Evolutionary conservation across 1,140 invertebrate genomes (phyloP).

Genomic region (Diorhabda carinulata): DNA sequence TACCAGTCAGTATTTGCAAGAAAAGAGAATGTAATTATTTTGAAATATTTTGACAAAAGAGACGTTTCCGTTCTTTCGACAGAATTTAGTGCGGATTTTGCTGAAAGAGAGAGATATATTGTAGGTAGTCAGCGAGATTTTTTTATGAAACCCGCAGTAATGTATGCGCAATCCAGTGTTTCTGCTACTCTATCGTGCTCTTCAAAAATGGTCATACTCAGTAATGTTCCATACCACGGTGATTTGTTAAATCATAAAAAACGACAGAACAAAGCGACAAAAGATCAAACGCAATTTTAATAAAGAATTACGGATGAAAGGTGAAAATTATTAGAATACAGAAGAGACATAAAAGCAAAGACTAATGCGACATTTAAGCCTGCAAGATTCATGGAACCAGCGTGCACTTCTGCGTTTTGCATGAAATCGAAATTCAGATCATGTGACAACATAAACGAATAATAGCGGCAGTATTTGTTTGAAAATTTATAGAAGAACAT

Average conservation of each 20-base stretch:
- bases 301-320: conserved; percentile 14
- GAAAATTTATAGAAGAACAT: conserved; percentile 13
- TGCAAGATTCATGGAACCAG: conserved; percentile 4
- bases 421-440: conserved; percentile 14
- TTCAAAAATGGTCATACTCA: background rate
- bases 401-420: conserved; percentile 14
- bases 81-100: too few species aligned
- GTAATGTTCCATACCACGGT: conserved; percentile 7
- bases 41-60: too few species aligned
- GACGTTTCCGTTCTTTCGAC: too few species aligned
- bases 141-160: too few species aligned
- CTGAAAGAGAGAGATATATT: too few species aligned
- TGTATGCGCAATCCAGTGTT: conserved; percentile 9
- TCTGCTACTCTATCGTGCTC: conserved; percentile 10
- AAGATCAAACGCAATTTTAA: conserved; percentile 10
- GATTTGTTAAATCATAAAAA: conserved; percentile 6
- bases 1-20: too few species aligned
- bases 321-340: conserved; percentile 10
- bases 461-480: conserved; percentile 14
- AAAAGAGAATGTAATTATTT: too few species aligned
- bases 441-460: conserved; percentile 15
- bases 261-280: conserved; percentile 15
- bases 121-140: too few species aligned
- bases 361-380: conserved; percentile 5
- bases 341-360: conserved; percentile 11